Base-by-base conservation (phyloP, 2,113 vertebrate species). In the Gavialis gangeticus region DNA sequence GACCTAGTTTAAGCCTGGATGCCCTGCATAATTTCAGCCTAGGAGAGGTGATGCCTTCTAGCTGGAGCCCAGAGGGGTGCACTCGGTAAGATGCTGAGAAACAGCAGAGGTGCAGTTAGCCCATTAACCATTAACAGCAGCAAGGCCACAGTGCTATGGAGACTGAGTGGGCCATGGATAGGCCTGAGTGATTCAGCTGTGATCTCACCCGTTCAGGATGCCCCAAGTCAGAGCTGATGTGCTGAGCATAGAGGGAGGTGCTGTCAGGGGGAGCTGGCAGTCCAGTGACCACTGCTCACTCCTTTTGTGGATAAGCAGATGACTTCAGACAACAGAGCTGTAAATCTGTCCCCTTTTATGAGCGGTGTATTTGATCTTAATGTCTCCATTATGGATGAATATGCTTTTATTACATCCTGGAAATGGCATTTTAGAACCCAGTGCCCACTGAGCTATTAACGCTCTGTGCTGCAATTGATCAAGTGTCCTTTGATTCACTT, bases 21-120 rank as follows among this genome's bases (percentile, higher is more conserved):
- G 46, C 46, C 46, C 46, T 46, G 58, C 9, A 56, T 88, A 84
- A 28, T 59, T 82, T 55, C 55, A 84, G 56, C 15, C 63, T 56
- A 81, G 69, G n/a, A 10, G 79, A 91, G 56, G 5, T 66, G 66
- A 84, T 87, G 19, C 57, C 13, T 60, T 14, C 71, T 37, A 64
- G 57, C 34, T 66, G 10, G 12, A 46, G 46, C 46, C 46, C 46
- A 46, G 46, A 56, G 12, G 0, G 0, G 4, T 9, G 5, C 1
- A 2, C 58, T 67, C 67, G 82, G 80, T 24, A 93, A 83, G 90
- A 80, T 28, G 10, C 18, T 34, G 87, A 2, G 34, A 62, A 90
- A 85, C 30, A 30, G 64, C 69, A 88, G 46, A 3, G 46, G 3
- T 0, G 0, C 59, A 46, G 79, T 57, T 27, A 13, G 82, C 17